Base-by-base conservation (phyloP, 2,113 vertebrate species). In the Chaetops frenatus region DNA sequence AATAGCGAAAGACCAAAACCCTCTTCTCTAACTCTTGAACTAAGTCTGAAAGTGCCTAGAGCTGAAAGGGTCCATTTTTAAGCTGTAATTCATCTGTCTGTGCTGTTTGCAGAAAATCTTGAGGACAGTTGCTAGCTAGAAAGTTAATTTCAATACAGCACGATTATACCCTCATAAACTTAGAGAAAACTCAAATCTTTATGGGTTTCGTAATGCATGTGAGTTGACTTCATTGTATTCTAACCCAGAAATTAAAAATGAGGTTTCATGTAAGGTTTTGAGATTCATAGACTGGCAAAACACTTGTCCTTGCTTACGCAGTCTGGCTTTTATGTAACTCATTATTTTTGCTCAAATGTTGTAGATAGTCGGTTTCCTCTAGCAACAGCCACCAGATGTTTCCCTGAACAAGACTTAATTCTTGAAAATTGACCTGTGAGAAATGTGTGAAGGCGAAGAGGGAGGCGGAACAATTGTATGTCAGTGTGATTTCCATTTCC, bases 301-400 rank as follows among this genome's bases (percentile, higher is more conserved):
- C 12, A 5, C 81, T 87, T 48, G 65, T 40, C 64, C 84, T 90
- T 56, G 70, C 73, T 94, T 72, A 12, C 61, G 79, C 90, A 77
- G 93, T 72, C 95, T 94, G 74, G 70, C 70, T 92, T 91, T 93
- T 95, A 88, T 90, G 88, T 90, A 94, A 92, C 92, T 93, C 67
- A 28, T 91, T 91, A 70, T 88, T 95, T 83, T 77, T 91, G 84
- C 64, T 92, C 78, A 18, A 78, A 36, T 73, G 70, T 90, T 95
- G 86, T 73, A 77, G 91, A 85, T 62, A 77, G 84, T 86, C 62
- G 69, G 90, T 92, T 92, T 96, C 93, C 95, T 95, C 61, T 96
- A 92, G 96, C 92, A 97, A 95, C 94, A 96, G 94, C 90, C 90
- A 88, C 92, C 94, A 95, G 96, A 93, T 93, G 92, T 92, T 92